Percentiles rank a stretch among this genome's conserved stretches.
These are phyloP conservation scores for Phytoseiulus persimilis DNA, from an alignment of 2,888 invertebrate species.

Conservation along the genomic window DNA sequence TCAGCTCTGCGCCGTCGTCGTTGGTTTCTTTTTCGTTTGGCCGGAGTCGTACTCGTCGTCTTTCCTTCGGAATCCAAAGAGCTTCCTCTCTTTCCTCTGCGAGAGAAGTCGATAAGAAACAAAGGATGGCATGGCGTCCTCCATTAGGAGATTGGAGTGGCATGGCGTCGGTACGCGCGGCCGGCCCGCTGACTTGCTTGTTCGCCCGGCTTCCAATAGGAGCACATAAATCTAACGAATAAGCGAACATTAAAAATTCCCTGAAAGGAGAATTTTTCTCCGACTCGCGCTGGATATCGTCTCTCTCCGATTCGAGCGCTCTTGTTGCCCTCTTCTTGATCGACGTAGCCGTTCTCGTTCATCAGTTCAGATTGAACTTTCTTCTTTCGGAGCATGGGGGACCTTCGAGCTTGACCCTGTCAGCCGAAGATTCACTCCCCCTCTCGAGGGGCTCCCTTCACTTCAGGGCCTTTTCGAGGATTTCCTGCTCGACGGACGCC, in stretches of 20 bases:
- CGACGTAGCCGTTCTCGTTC: not conserved
- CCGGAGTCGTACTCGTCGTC: not conserved
- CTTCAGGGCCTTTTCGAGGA: too few species aligned
- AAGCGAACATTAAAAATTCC: conserved; percentile 5
- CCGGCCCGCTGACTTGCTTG: not conserved
- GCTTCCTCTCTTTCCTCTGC: not conserved
- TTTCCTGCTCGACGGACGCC: not conserved
- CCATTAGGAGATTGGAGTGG: too few species aligned
- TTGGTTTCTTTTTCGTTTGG: not conserved
- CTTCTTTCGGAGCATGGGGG: too few species aligned
- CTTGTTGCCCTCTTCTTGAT: not conserved
- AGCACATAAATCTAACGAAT: conserved; percentile 5
- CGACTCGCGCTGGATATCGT: not conserved
- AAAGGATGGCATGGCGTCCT: not conserved
- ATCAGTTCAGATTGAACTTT: not conserved
- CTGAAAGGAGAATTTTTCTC: too few species aligned
- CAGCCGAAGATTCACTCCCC: too few species aligned
- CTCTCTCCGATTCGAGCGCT: not conserved
- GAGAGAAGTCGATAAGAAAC: not conserved
- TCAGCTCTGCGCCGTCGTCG: not conserved
- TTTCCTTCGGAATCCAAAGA: not conserved
- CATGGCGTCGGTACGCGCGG: not conserved
- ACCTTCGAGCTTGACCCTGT: too few species aligned
- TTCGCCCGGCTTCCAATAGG: not conserved
- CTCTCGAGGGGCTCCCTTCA: too few species aligned